Conservation (phyloP, 2,113 vertebrate genomes). For the Embiotoca jacksoni region DNA sequence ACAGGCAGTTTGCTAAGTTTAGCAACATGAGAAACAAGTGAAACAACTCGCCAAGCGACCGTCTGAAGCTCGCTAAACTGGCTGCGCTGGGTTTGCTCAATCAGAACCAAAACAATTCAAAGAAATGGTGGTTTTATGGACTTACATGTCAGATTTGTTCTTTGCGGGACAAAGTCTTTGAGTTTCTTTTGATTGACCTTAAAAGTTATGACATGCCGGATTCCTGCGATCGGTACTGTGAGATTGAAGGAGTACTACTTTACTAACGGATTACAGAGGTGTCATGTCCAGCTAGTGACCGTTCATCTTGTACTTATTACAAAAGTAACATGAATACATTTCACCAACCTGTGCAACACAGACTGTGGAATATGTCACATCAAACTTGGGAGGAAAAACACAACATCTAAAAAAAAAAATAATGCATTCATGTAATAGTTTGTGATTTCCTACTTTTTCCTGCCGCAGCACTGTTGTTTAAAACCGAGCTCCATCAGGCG, state of each 20-base stretch:
- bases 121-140: too few species aligned
- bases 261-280: background rate
- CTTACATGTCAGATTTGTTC: too few species aligned
- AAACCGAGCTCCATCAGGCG: background rate
- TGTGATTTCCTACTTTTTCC: background rate
- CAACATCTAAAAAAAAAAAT: background rate
- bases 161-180: too few species aligned
- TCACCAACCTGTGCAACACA: background rate
- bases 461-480: constrained; percentile 4
- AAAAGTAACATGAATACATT: background rate
- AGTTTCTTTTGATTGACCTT: too few species aligned
- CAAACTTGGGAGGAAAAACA: background rate
- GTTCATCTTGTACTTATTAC: constrained; percentile 2
- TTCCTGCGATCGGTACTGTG: background rate
- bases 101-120: too few species aligned
- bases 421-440: background rate
- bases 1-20: too few species aligned
- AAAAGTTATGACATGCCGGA: too few species aligned
- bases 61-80: too few species aligned
- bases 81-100: too few species aligned
- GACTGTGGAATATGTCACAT: background rate
- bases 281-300: background rate
- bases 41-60: too few species aligned
- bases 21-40: too few species aligned
- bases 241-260: background rate